Base-by-base conservation (phyloP, 2,888 invertebrate species). In the Phymatocera aterrima region DNA sequence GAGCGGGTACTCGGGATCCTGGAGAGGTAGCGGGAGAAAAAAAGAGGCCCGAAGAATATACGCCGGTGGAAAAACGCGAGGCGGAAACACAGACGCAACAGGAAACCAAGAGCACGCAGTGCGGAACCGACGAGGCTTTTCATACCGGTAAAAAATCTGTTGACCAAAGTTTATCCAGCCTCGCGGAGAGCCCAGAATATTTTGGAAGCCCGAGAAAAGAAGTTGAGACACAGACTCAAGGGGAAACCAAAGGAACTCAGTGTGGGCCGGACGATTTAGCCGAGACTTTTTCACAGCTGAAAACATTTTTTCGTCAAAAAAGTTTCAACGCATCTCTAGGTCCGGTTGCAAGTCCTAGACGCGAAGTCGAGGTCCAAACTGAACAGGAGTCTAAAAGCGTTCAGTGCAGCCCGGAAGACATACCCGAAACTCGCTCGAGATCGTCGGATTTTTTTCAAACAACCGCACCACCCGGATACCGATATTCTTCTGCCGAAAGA, bases 181-280 rank as follows among this genome's bases (percentile, higher is more conserved):
- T 78, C 28, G 78, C 74, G 3, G 78, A 80, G 57, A 46, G 68
- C 64, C 37, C 61, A 81, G 79, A 80, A 31, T 80, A 81, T 28
- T 84, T 82, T n/a, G 85, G 83, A 10, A 88, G 88, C 43, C 88
- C 87, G 0, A 82, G 81, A n/a, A 84, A 80, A 34, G 88, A 88
- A 72, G 88, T 87, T 2, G 80, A 88, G 43, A 88, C 88, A 1
- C 88, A 88, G 65, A 88, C 88, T 0, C 87, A 88, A 31, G 88
- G 87, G 1, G 88, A 88, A 77, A 85, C 84, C 72, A 88, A 88
- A 43, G 84, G 85, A n/a, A 86, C 88, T 15, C 88, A 88, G 82
- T 88, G 88, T 57, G 85, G 83, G 2, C 70, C 87, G 74, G 86
- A 87, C 40, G 87, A 87, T 28, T 68, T 87, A 0, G 82, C 81